Evolutionary conservation across 2,797 vertebrate species (phyloP).

Genomic region (Protonibea diacanthus): DNA sequence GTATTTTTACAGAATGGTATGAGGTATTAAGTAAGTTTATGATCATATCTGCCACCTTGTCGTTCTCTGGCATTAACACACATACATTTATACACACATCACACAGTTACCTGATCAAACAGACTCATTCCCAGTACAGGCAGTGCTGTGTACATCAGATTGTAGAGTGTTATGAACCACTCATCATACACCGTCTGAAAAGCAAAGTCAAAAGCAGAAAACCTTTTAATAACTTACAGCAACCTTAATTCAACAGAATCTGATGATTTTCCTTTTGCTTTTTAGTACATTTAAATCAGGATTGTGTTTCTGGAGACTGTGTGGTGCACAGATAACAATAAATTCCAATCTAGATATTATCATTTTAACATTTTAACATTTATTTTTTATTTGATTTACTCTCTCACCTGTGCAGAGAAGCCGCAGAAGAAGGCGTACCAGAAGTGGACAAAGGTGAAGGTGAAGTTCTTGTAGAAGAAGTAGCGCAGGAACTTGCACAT

Average conservation of each 20-base stretch:
- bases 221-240: not conserved
- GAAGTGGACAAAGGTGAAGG: conserved; percentile 96
- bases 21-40: not conserved
- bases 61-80: not conserved
- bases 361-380: too few species aligned
- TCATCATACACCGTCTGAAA: conserved; percentile 92
- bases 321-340: too few species aligned
- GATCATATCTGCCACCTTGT: not conserved
- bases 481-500: conserved; percentile 98
- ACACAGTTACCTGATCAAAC: conserved; percentile 92
- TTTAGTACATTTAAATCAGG: too few species aligned
- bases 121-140: conserved; percentile 96
- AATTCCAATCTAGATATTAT: too few species aligned
- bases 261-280: not conserved
- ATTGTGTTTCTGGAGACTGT: too few species aligned
- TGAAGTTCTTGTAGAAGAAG: conserved; percentile 99
- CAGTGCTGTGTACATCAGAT: conserved; percentile 94
- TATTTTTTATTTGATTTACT: not conserved
- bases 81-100: not conserved
- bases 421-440: conserved; percentile 97
- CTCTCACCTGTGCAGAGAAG: conserved; percentile 95
- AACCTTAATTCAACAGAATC: not conserved
- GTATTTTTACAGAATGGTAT: too few species aligned
- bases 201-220: conserved; percentile 12
- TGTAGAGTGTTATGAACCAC: conserved; percentile 96